Evolutionary conservation across 2,888 invertebrate species (phyloP).

Genomic region (Allygus modestus): DNA sequence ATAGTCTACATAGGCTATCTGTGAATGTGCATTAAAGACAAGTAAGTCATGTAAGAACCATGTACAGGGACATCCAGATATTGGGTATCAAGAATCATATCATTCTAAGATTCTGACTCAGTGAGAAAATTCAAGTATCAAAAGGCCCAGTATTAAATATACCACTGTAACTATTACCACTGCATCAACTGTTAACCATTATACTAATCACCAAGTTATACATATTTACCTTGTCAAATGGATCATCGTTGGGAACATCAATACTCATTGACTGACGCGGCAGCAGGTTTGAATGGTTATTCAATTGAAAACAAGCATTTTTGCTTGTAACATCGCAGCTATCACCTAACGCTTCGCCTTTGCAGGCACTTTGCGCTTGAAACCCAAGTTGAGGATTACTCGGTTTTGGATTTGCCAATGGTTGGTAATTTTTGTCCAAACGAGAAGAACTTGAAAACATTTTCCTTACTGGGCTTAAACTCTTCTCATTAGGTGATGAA

Average conservation of each 20-base stretch:
- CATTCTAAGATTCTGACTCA: too few relatives aligned
- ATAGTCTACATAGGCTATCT: too few relatives aligned
- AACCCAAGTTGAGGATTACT: not conserved
- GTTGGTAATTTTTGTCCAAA: conserved; percentile 58
- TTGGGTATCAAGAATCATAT: too few relatives aligned
- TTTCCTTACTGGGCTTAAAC: conserved; percentile 60
- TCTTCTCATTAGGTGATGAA: conserved; percentile 42
- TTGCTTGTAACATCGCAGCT: not conserved
- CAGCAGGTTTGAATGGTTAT: not conserved
- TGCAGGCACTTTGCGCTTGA: not conserved
- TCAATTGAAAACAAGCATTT: not conserved
- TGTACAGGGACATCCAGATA: too few relatives aligned
- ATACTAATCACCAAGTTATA: too few relatives aligned
- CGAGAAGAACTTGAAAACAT: conserved; percentile 61
- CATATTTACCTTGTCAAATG: conserved; percentile 64
- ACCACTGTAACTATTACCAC: too few relatives aligned
- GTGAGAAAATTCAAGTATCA: too few relatives aligned
- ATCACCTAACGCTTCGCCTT: not conserved
- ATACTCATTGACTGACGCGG: conserved; percentile 6
- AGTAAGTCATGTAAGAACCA: too few relatives aligned
- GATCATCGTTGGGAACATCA: conserved; percentile 59
- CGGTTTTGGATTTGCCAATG: conserved; percentile 34
- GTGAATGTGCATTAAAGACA: too few relatives aligned
- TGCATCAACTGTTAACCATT: too few relatives aligned
- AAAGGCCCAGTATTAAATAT: too few relatives aligned